Evolutionary conservation across 2,888 invertebrate species (phyloP).

Genomic region (Lamellibrachia satsuma): DNA sequence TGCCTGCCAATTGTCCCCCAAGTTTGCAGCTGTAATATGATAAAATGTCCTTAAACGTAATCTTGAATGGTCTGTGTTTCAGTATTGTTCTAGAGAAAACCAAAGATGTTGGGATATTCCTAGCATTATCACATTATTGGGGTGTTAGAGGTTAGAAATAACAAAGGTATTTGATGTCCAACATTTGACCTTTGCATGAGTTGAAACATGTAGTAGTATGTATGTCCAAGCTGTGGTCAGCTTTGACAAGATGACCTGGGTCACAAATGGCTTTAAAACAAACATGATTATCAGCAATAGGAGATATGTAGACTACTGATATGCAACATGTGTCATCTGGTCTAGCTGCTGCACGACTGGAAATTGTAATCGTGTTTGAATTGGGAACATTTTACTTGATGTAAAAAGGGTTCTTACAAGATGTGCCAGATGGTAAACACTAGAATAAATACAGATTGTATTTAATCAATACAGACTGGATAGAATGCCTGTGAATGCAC

Average conservation of each 20-base stretch:
- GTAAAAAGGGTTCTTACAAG: no score
- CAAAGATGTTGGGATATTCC: background rate
- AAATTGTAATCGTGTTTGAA: background rate
- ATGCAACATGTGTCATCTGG: background rate
- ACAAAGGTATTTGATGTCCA: background rate
- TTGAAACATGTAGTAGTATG: background rate
- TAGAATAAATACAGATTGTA: background rate
- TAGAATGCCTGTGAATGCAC: background rate
- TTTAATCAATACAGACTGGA: background rate
- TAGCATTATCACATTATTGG: no score
- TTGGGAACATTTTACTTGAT: background rate
- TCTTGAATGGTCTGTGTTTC: no score
- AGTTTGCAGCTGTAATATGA: background rate
- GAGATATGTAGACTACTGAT: background rate
- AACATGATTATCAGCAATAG: background rate
- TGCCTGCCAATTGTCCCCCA: background rate
- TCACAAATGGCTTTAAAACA: no score
- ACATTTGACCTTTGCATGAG: background rate
- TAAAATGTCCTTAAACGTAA: background rate
- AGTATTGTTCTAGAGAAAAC: background rate
- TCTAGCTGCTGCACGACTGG: background rate
- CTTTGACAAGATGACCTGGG: background rate
- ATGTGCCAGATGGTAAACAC: background rate
- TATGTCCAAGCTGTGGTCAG: background rate
- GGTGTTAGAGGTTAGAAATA: no score